Percentiles rank a stretch among this genome's conserved stretches.
Conservation (phyloP, 1,140 invertebrate species). For the Drosophila tropicalis region DNA sequence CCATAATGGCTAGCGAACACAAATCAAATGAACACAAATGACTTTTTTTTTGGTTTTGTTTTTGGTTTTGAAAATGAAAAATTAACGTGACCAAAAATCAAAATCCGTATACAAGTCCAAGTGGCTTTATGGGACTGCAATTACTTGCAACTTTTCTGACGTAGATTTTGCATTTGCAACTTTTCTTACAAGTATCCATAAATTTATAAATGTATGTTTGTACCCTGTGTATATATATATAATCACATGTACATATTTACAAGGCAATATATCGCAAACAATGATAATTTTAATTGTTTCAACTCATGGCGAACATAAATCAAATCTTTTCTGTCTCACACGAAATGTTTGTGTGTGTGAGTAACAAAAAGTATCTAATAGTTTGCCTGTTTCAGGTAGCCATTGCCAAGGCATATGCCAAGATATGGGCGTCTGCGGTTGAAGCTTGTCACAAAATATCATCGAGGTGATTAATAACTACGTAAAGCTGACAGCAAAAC, state of each 20-base stretch:
- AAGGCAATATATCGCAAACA: constrained; percentile 33
- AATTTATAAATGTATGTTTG: too few relatives aligned
- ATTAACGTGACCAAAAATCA: constrained; percentile 15
- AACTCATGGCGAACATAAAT: constrained; percentile 62
- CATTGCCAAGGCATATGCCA: constrained; percentile 36
- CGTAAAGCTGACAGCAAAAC: constrained; percentile 58
- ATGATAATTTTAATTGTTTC: constrained; percentile 76
- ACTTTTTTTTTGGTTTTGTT: neutral
- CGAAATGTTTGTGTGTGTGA: constrained; percentile 34
- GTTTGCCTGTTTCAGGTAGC: constrained; percentile 64
- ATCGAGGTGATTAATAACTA: constrained; percentile 73
- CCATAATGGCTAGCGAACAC: neutral
- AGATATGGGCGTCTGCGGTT: constrained; percentile 36
- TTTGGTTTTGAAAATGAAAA: constrained; percentile 30
- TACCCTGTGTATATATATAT: neutral
- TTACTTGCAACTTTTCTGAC: constrained; percentile 51
- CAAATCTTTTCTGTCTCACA: constrained; percentile 51
- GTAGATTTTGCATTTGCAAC: constrained; percentile 13
- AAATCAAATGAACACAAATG: constrained; percentile 13
- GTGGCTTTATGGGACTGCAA: constrained; percentile 46
- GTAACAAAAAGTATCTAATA: constrained; percentile 78
- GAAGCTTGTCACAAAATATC: constrained; percentile 65
- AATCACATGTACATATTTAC: constrained; percentile 13
- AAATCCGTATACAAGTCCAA: neutral
- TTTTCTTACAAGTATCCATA: neutral